phyloP scores from a whole-genome alignment of 2,797 vertebrate species.

The Sebastes minor region DNA sequence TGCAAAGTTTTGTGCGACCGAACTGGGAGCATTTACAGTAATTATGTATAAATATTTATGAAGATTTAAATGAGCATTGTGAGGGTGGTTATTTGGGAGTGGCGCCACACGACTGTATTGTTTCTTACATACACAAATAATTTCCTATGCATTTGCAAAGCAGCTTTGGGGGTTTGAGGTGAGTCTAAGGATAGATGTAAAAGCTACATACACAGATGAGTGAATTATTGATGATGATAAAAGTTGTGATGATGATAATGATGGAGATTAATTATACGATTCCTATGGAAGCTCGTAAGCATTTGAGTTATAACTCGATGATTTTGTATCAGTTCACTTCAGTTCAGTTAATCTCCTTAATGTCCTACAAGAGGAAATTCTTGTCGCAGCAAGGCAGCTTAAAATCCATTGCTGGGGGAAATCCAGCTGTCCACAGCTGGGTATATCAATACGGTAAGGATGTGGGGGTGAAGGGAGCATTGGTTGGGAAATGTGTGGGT shows the following conservation, averaged over 20 bases:
- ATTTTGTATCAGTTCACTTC: background rate
- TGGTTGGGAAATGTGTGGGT: background rate
- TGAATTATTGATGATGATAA: background rate
- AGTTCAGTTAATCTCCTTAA: background rate
- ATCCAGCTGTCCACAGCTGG: background rate
- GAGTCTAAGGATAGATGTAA: background rate
- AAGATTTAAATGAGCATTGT: background rate
- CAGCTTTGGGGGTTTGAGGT: background rate
- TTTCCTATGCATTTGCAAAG: background rate
- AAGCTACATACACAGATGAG: background rate
- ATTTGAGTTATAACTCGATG: background rate
- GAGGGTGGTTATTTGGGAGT: background rate
- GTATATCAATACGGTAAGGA: background rate
- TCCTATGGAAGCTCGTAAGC: background rate
- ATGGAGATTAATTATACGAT: background rate
- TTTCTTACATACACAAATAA: background rate
- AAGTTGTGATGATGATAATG: background rate
- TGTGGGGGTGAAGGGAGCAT: too few relatives aligned
- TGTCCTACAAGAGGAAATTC: background rate
- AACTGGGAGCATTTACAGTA: background rate
- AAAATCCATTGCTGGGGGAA: background rate
- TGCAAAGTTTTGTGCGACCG: background rate
- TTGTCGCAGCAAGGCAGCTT: background rate
- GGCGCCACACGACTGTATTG: background rate
- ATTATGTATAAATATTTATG: slow-evolving; percentile 16